A percentile compares a stretch with the other conserved stretches of the same genome.
Conservation (phyloP, 2,113 vertebrate genomes). For the Sapajus apella region DNA sequence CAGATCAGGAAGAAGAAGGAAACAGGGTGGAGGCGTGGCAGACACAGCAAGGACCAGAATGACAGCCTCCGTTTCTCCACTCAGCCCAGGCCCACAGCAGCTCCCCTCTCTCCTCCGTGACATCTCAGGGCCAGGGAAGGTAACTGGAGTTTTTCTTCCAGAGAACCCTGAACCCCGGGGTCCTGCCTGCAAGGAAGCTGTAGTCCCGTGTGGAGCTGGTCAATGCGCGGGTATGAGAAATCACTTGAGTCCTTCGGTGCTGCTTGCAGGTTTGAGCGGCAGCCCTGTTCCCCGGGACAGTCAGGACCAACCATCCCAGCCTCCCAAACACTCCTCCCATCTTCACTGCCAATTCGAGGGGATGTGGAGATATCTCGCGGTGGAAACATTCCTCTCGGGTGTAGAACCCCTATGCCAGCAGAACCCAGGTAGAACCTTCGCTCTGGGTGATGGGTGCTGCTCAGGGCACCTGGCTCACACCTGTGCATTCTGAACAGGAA, state of each 20-base stretch:
- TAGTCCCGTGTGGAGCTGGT: rapidly evolving
- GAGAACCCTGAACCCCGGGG: not conserved
- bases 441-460: not conserved
- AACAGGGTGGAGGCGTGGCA: rapidly evolving
- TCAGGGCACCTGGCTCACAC: rapidly evolving
- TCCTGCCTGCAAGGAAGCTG: not conserved
- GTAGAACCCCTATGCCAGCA: not conserved
- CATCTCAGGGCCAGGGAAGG: not conserved
- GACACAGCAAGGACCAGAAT: not conserved
- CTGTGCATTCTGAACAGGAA: not conserved
- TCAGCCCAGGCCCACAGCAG: not conserved
- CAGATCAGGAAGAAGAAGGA: not conserved
- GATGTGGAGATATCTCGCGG: rapidly evolving
- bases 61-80: rapidly evolving
- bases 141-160: not conserved
- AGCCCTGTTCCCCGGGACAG: not conserved
- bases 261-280: rapidly evolving
- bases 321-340: not conserved
- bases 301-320: not conserved
- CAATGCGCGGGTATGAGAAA: rapidly evolving
- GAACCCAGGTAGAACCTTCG: not conserved
- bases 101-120: not conserved
- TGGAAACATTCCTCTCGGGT: not conserved
- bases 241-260: rapidly evolving
- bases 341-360: not conserved